Evolutionary conservation across 2,113 vertebrate species (phyloP).

Genomic region (Perognathus longimembris): DNA sequence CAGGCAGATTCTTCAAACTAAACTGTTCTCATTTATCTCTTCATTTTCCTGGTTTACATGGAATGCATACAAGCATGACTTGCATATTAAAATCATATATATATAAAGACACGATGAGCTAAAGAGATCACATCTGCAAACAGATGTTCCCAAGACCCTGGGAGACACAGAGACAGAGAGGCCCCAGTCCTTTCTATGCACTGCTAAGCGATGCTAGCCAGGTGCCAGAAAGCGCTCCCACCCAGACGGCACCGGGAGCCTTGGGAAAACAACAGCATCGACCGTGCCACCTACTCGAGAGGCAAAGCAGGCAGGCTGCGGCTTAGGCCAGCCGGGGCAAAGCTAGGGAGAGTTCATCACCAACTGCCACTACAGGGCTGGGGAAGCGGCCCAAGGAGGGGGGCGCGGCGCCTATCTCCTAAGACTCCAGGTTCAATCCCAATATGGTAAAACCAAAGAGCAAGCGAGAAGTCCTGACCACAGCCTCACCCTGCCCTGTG

Average conservation of each 20-base stretch:
- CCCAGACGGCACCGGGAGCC: rapidly evolving
- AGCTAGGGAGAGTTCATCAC: too few relatives aligned
- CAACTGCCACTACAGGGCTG: too few relatives aligned
- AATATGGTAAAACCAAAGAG: too few relatives aligned
- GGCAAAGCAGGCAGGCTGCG: too few relatives aligned
- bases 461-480: background rate
- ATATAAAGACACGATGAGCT: background rate
- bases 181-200: background rate
- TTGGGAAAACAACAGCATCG: too few relatives aligned
- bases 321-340: too few relatives aligned
- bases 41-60: background rate
- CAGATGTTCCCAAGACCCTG: background rate
- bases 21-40: background rate
- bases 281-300: too few relatives aligned
- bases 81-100: background rate
- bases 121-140: background rate
- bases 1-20: background rate
- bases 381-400: too few relatives aligned
- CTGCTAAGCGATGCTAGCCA: rapidly evolving
- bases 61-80: background rate
- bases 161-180: background rate
- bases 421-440: too few relatives aligned
- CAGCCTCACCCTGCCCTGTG: background rate
- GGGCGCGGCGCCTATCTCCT: too few relatives aligned
- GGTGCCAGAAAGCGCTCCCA: rapidly evolving